phyloP scores from a whole-genome alignment of 2,797 vertebrate species.

The Cyprinella venusta region DNA sequence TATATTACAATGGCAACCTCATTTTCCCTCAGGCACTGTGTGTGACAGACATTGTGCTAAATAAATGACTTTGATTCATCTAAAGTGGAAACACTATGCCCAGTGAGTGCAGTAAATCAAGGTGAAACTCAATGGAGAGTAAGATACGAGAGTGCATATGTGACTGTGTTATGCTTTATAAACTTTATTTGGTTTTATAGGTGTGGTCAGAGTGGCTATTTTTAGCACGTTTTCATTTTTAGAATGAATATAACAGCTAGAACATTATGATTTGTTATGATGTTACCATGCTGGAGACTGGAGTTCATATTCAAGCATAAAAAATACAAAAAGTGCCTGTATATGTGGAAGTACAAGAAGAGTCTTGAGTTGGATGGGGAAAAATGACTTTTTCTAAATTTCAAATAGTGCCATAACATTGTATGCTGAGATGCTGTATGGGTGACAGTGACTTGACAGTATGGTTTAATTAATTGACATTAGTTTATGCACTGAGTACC shows the following conservation, averaged over 20 bases:
- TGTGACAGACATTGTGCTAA: conserved; percentile 56
- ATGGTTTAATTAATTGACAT: neutral
- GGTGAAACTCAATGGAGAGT: conserved; percentile 15
- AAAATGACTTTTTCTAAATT: neutral
- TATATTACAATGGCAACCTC: conserved; percentile 31
- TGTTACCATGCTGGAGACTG: neutral
- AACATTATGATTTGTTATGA: neutral
- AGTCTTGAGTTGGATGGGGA: neutral
- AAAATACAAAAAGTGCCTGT: neutral
- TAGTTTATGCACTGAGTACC: neutral
- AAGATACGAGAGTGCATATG: neutral
- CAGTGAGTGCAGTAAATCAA: conserved; percentile 30
- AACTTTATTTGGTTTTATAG: conserved; percentile 5
- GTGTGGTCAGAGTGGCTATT: conserved; percentile 23
- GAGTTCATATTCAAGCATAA: neutral
- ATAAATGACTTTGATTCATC: conserved; percentile 43
- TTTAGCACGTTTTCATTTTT: conserved; percentile 11
- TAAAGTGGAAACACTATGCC: conserved; percentile 21
- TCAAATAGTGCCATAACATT: neutral
- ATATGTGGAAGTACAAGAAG: neutral
- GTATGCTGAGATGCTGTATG: neutral
- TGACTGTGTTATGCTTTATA: neutral
- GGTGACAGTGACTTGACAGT: neutral
- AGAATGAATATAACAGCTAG: neutral
- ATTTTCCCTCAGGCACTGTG: conserved; percentile 44